Base-by-base conservation (phyloP, 2,113 vertebrate species). In the Dendrocopos noguchii region DNA sequence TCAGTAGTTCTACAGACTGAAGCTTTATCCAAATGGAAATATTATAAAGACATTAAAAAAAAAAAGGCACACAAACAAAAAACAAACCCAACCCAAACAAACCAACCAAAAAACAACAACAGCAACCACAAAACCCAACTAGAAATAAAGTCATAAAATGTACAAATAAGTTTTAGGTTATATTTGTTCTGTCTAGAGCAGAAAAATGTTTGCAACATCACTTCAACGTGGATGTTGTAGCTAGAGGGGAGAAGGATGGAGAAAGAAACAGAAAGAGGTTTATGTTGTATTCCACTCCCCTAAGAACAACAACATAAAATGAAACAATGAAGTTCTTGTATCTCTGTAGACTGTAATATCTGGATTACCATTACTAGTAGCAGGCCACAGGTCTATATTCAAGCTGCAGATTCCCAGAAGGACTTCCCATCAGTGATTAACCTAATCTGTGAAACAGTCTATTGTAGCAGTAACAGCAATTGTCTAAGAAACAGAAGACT, bases 221-320 rank as follows among this genome's bases (percentile, higher is more conserved):
- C 8, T 36, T 55, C 1, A 0, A 33, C 77, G 4, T 33, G 16
- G 46, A 19, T 47, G 46, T 19, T 59, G 8, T 67, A 36, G 16
- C 8, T 13, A 17, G 6, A 1, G 12, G 4, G 8, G 0, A 83
- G 15, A 77, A 78, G 4, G 6, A 4, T 29, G 15, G 16, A 83
- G 33, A 76, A n/a, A 94, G 24, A 47, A 39, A 63, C 33, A n/a
- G 17, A 47, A 39, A 63, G 39, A n/a, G 5, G 10, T 63, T 73
- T 80, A 2, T 36, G 19, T 52, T 65, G 7, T n/a, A 19, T 65
- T 80, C 27, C 4, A 44, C 4, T 73, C 8, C 76, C 33, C 16
- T 19, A 52, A 75, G 47, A 56, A 84, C 80, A 67, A 9, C 3
- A 71, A 1, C 1, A 47, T 8, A 71, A 73, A 56, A 7, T 13